Evolutionary conservation across 2,113 vertebrate species (phyloP).

Genomic region (Salvelinus namaycush): DNA sequence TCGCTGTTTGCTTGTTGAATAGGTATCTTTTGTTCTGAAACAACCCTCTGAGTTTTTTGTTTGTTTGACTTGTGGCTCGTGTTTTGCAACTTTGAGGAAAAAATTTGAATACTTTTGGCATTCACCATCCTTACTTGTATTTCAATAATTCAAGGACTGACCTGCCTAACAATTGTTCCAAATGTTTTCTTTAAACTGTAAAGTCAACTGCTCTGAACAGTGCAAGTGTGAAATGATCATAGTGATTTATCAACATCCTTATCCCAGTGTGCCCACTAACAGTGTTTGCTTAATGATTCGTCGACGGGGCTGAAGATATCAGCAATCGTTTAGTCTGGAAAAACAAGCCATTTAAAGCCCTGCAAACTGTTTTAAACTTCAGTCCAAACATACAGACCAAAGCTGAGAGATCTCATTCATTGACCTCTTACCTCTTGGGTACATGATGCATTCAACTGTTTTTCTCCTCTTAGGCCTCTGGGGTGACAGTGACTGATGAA

Average conservation of each 20-base stretch:
- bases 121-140: not conserved
- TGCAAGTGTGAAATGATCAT: too few relatives aligned
- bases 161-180: not conserved
- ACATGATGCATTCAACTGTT: not conserved
- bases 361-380: too few relatives aligned
- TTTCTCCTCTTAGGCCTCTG: slow-evolving; percentile 77
- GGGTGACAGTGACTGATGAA: slow-evolving; percentile 84
- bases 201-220: too few relatives aligned
- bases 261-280: not conserved
- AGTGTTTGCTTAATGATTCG: not conserved
- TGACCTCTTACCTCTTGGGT: not conserved
- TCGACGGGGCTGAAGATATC: not conserved
- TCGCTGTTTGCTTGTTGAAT: not conserved
- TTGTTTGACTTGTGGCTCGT: not conserved
- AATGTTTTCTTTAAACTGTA: too few relatives aligned
- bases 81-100: not conserved
- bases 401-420: not conserved
- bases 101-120: not conserved
- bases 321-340: not conserved
- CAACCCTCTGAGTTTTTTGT: not conserved
- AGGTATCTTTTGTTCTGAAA: not conserved
- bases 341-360: not conserved
- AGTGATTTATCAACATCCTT: not conserved
- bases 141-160: not conserved
- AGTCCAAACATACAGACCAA: too few relatives aligned